Conservation (phyloP, 2,888 invertebrate species). For the Macaria liturata region DNA sequence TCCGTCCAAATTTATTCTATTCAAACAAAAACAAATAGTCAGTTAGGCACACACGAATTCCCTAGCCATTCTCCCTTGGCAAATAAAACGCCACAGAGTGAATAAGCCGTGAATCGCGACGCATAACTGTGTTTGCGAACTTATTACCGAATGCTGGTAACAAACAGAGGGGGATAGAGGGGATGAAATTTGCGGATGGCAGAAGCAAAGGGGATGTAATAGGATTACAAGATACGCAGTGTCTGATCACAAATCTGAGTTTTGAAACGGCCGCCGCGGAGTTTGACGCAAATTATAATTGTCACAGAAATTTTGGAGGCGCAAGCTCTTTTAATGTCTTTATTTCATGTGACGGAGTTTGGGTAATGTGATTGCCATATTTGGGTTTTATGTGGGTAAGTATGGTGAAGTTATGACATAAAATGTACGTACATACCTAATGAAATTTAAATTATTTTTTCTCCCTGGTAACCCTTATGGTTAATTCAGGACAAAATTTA, state of each 20-base stretch:
- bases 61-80: conserved; percentile 12
- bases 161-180: conserved; percentile 37
- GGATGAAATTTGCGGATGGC: conserved; percentile 28
- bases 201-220: conserved; percentile 38
- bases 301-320: not conserved
- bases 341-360: conserved; percentile 6
- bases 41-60: not conserved
- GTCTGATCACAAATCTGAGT: conserved; percentile 28
- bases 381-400: too few species aligned
- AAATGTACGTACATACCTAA: too few species aligned
- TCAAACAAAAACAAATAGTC: too few species aligned
- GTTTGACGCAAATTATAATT: conserved; percentile 17
- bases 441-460: too few species aligned
- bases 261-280: conserved; percentile 20
- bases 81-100: conserved; percentile 29
- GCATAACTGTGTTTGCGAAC: conserved; percentile 49
- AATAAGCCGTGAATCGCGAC: conserved; percentile 45
- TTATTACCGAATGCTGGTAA: conserved; percentile 47
- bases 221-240: conserved; percentile 31
- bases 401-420: too few species aligned
- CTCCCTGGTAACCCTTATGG: too few species aligned
- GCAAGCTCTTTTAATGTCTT: conserved; percentile 3
- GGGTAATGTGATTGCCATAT: not conserved
- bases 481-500: too few species aligned
- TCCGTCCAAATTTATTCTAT: not conserved